A percentile compares a stretch with the other conserved stretches of the same genome.
phyloP scores from a whole-genome alignment of 2,888 invertebrate genomes.

The Ecliptopera silaceata region DNA sequence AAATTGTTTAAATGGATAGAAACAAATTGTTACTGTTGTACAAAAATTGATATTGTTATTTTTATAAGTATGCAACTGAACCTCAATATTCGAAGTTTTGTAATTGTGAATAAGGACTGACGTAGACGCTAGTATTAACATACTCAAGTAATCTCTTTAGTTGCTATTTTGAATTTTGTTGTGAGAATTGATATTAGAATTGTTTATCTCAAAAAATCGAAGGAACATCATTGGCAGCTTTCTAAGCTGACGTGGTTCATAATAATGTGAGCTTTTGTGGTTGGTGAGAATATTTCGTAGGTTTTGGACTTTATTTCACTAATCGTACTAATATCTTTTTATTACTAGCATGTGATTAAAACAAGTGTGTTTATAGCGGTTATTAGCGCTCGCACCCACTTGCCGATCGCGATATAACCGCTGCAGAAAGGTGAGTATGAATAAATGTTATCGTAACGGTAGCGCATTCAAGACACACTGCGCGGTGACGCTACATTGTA shows the following conservation, averaged over 20 bases:
- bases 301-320: slow-evolving; percentile 41
- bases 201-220: slow-evolving; percentile 12
- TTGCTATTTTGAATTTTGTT: slow-evolving; percentile 36
- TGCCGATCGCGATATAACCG: not conserved
- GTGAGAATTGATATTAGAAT: slow-evolving; percentile 19
- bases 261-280: slow-evolving; percentile 40
- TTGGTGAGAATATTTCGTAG: slow-evolving; percentile 34
- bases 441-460: too few relatives aligned
- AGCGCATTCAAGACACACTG: too few relatives aligned
- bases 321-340: slow-evolving; percentile 43
- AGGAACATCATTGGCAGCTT: slow-evolving; percentile 34
- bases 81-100: slow-evolving; percentile 67
- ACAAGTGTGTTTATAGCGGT: slow-evolving; percentile 69
- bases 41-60: slow-evolving; percentile 64
- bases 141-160: slow-evolving; percentile 37
- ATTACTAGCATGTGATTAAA: slow-evolving; percentile 53
- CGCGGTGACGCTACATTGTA: too few relatives aligned
- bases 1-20: slow-evolving; percentile 65
- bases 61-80: slow-evolving; percentile 65
- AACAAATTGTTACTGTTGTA: slow-evolving; percentile 81
- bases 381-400: slow-evolving; percentile 38
- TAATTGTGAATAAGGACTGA: slow-evolving; percentile 72
- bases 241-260: slow-evolving; percentile 47
- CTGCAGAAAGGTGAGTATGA: too few relatives aligned
- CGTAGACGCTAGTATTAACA: slow-evolving; percentile 38